phyloP scores from a whole-genome alignment of 2,797 vertebrate genomes.

The Malurus splendens region DNA sequence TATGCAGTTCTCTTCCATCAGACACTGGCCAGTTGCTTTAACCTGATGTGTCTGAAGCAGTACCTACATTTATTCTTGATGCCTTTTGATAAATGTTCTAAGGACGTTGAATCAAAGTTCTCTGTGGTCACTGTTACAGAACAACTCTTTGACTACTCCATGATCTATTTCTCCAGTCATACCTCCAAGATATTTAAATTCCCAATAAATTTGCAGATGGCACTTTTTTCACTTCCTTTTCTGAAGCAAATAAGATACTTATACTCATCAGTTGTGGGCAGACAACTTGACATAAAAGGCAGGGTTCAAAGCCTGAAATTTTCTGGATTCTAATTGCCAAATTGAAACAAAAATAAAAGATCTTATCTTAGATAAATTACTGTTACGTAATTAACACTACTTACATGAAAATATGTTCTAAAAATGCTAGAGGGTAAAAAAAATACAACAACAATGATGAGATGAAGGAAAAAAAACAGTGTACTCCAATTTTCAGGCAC shows the following conservation, averaged over 20 bases:
- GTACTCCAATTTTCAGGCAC: constrained; percentile 61
- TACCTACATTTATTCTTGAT: not conserved
- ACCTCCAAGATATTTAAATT: constrained; percentile 39
- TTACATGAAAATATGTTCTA: constrained; percentile 63
- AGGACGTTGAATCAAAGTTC: not conserved
- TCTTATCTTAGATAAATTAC: constrained; percentile 64
- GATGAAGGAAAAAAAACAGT: constrained; percentile 47
- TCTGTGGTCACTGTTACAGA: not conserved
- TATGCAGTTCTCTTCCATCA: not conserved
- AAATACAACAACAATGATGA: constrained; percentile 64
- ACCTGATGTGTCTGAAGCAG: not conserved
- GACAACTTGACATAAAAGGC: constrained; percentile 59
- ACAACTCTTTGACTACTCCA: not conserved
- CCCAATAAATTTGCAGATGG: constrained; percentile 60
- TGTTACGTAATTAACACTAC: constrained; percentile 65
- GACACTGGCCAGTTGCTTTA: not conserved
- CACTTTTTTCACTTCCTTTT: constrained; percentile 60
- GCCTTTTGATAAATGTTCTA: not conserved
- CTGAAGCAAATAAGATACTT: constrained; percentile 51
- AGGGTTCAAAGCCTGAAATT: constrained; percentile 60
- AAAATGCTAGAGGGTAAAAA: constrained; percentile 63
- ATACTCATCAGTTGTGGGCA: constrained; percentile 56
- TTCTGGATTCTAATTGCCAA: constrained; percentile 62
- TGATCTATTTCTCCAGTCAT: constrained; percentile 2
- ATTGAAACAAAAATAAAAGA: constrained; percentile 64